Percentiles rank a stretch among this genome's conserved stretches.
Evolutionary conservation across 2,888 invertebrate genomes (phyloP).

Genomic region (Lepidonotus clava): DNA sequence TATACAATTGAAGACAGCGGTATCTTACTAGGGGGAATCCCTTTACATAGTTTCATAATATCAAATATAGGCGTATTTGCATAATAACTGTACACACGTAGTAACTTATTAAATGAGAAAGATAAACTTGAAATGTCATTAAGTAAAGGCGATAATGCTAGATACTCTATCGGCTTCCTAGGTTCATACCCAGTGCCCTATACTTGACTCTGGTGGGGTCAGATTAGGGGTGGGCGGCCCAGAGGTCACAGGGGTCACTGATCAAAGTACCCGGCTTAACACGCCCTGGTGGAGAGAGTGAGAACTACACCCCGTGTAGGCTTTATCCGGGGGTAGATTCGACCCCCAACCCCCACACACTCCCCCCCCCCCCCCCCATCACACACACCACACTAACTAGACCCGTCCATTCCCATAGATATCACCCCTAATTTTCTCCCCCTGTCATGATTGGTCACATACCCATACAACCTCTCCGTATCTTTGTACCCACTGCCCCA

Average conservation of each 20-base stretch:
- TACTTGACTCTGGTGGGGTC: too few relatives aligned
- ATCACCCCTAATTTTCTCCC: background rate
- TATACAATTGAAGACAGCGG: too few relatives aligned
- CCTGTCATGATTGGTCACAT: background rate
- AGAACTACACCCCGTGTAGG: background rate
- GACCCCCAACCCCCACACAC: background rate
- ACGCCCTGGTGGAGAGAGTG: constrained; percentile 8
- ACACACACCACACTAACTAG: background rate
- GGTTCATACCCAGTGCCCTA: too few relatives aligned
- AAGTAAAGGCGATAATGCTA: too few relatives aligned
- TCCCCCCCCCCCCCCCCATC: background rate
- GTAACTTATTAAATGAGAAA: too few relatives aligned
- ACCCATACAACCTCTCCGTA: background rate
- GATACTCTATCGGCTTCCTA: too few relatives aligned
- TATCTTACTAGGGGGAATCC: too few relatives aligned
- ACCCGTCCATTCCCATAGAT: background rate
- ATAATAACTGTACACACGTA: too few relatives aligned
- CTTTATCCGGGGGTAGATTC: background rate
- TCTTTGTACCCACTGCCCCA: background rate
- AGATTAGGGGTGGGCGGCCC: too few relatives aligned
- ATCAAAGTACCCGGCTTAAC: background rate
- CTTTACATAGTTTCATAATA: too few relatives aligned
- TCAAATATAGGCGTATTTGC: too few relatives aligned
- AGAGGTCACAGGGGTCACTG: constrained; percentile 1
- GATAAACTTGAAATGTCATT: too few relatives aligned